Evolutionary conservation across 2,113 vertebrate species (phyloP), one percentile per base, ranked within the genome.

Genomic region (Pterocles burchelli): DNA sequence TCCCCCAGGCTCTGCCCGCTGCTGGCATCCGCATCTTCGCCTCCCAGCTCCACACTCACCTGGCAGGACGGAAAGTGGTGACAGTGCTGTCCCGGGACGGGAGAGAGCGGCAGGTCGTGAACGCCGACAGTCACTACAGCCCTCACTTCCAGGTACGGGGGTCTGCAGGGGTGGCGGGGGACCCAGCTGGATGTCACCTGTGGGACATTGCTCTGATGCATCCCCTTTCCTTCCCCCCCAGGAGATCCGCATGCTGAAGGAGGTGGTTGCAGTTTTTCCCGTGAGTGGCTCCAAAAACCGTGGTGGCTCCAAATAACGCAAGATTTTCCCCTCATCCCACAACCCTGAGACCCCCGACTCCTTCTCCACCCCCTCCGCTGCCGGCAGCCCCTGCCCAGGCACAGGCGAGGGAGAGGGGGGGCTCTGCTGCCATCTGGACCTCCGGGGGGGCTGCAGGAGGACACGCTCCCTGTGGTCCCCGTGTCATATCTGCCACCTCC

Each of bases 1-100:
- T 33, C 38, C 77, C 41, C 9, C 91, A 99, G 99, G 99, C 99
- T 66, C 97, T 99, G 82, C 99, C 99, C 0, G 20, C 91, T 9
- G 94, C 94, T 0, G 99, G 99, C 43, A 99, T 99, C 91, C 98
- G 78, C 76, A 98, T 99, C 89, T 99, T 99, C 21, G 99, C 99
- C 11, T 99, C 99, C 3, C 99, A 99, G 98, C 98, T 99, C 51
- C 99, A 99, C 97, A 99, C 99, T 1, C 99, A 99, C 97, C 97
- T 99, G 97, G 98, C 99, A 0, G 99, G 99, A 8, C 97, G 97
- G 1, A 97, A 97, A 49, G 99, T 99, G 96, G 97, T 97, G 92
- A 99, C 99, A 0, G 96, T 99, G 57, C 95, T 99, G 95, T 95
- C 98, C 61, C 98, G 98, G 78, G 97, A 92, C 0, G 98, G 98